Conservation (phyloP, 2,888 invertebrate genomes). For the Apotomis capreana region DNA sequence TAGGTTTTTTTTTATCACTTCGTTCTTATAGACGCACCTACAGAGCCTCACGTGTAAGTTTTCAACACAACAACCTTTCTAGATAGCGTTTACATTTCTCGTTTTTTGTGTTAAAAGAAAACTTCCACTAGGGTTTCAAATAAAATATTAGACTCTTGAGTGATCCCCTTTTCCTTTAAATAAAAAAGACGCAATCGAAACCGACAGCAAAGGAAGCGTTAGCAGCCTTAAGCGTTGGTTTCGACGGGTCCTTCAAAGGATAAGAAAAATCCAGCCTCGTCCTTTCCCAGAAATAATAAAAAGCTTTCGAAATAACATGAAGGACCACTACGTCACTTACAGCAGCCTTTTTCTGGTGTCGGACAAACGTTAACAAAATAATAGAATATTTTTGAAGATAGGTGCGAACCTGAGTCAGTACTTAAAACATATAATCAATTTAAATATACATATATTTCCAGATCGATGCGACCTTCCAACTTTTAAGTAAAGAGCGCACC, state of each 20-base stretch:
- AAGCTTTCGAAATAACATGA: neutral
- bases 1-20: too few species aligned
- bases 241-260: neutral
- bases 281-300: neutral
- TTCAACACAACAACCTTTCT: too few species aligned
- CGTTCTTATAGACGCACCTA: too few species aligned
- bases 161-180: neutral
- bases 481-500: too few species aligned
- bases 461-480: too few species aligned
- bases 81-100: too few species aligned
- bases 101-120: too few species aligned
- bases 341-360: neutral
- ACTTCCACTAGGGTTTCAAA: too few species aligned
- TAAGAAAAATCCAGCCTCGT: neutral
- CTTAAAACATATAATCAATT: too few species aligned
- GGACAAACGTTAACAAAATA: neutral
- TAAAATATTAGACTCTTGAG: too few species aligned
- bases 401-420: neutral
- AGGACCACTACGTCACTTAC: constrained; percentile 7
- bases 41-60: too few species aligned
- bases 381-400: neutral
- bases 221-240: neutral
- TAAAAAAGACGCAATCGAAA: neutral
- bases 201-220: neutral
- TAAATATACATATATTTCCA: too few species aligned